A percentile compares a stretch with the other conserved stretches of the same genome.
These are phyloP conservation scores for Anabas testudineus DNA, from an alignment of 2,797 vertebrate genomes.

Conservation along the genomic window DNA sequence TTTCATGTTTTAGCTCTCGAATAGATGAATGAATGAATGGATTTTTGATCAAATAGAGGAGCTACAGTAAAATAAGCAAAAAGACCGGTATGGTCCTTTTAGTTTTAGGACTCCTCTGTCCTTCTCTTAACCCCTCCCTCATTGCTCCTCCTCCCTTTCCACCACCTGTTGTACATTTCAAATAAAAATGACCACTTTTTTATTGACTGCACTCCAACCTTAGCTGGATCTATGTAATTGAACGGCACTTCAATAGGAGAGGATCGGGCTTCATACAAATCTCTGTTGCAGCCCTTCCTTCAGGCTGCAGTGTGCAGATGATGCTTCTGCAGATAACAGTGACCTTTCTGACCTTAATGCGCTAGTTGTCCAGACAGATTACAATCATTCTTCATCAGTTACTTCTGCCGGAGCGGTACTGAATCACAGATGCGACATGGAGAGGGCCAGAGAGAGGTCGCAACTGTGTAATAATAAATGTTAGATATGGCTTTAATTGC, in stretches of 20 bases:
- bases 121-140: background rate
- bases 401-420: constrained; percentile 45
- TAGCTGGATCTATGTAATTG: constrained; percentile 13
- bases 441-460: constrained; percentile 35
- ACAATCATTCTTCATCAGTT: constrained; percentile 65
- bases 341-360: constrained; percentile 67
- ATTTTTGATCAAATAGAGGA: too few species aligned
- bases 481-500: constrained; percentile 66
- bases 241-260: constrained; percentile 4
- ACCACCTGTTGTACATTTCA: background rate
- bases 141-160: background rate
- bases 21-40: too few species aligned
- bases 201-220: background rate
- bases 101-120: too few species aligned
- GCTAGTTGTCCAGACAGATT: constrained; percentile 68
- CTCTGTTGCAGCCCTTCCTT: constrained; percentile 45
- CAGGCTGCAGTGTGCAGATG: constrained; percentile 45
- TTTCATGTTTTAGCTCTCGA: too few species aligned
- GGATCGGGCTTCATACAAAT: constrained; percentile 5
- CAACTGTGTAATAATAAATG: constrained; percentile 52
- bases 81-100: background rate
- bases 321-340: constrained; percentile 53
- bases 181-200: constrained; percentile 1
- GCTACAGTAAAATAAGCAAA: background rate
- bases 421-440: constrained; percentile 23